Conservation (phyloP, 1,140 invertebrate species). For the Bursaphelenchus mucronatus region DNA sequence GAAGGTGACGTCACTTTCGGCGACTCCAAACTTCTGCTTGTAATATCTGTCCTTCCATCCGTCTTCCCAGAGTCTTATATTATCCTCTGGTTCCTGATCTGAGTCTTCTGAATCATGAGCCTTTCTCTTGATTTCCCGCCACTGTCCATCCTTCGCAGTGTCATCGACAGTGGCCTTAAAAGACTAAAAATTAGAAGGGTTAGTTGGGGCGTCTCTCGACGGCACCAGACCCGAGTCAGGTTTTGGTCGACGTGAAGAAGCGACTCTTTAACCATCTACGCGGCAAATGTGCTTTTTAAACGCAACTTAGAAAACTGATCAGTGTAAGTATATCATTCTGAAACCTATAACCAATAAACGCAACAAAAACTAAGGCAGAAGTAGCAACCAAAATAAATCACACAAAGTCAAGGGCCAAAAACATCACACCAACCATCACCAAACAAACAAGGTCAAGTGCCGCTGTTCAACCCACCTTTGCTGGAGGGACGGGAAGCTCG, state of each 20-base stretch:
- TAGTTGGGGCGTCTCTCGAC: too few species aligned
- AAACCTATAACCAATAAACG: neutral
- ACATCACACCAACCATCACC: slow-evolving; percentile 4
- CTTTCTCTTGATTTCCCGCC: slow-evolving; percentile 13
- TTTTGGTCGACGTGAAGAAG: too few species aligned
- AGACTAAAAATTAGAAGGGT: slow-evolving; percentile 30
- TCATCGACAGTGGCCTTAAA: slow-evolving; percentile 68
- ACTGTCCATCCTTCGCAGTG: slow-evolving; percentile 25
- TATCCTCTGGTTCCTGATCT: slow-evolving; percentile 78
- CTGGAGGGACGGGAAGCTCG: neutral
- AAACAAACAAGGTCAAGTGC: neutral
- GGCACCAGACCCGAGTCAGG: too few species aligned
- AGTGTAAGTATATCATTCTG: neutral
- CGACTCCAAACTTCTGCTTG: slow-evolving; percentile 89
- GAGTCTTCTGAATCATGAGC: slow-evolving; percentile 64
- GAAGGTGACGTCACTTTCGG: slow-evolving; percentile 75
- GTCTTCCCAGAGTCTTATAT: slow-evolving; percentile 91
- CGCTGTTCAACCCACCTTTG: slow-evolving; percentile 24
- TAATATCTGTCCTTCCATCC: slow-evolving; percentile 97
- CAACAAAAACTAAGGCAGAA: slow-evolving; percentile 7
- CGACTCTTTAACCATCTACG: too few species aligned
- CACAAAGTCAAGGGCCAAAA: slow-evolving; percentile 2
- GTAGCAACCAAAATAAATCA: neutral
- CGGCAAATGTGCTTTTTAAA: too few species aligned
- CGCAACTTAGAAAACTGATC: too few species aligned